These are phyloP conservation scores for Perognathus longimembris DNA, from an alignment of 2,113 vertebrate genomes.

Conservation along the genomic window DNA sequence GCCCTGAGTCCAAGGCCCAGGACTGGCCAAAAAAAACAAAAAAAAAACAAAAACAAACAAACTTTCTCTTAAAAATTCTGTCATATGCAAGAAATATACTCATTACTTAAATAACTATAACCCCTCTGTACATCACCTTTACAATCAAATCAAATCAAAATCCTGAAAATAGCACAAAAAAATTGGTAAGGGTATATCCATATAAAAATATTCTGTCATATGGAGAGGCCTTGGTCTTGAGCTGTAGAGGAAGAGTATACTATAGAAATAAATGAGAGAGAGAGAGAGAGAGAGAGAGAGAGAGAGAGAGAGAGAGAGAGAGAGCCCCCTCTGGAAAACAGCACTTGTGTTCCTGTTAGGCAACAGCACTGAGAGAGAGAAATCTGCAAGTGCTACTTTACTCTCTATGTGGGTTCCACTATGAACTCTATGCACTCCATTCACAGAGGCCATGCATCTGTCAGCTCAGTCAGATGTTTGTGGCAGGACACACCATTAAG, in stretches of 20 bases:
- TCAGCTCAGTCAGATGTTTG: conserved; percentile 6
- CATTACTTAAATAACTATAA: no score
- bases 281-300: neutral
- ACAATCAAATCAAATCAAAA: no score
- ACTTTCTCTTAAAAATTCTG: no score
- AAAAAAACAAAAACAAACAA: no score
- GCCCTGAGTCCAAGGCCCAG: no score
- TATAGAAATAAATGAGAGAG: neutral
- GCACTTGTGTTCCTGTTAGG: neutral
- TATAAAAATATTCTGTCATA: neutral
- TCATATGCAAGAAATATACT: no score
- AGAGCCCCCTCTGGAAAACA: neutral
- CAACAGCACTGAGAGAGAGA: neutral
- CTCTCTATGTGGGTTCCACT: neutral
- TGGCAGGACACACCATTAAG: neutral
- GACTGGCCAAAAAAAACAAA: no score
- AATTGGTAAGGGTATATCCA: no score
- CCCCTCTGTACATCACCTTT: no score
- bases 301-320: no score
- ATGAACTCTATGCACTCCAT: neutral
- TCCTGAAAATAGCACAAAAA: no score
- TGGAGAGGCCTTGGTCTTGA: neutral
- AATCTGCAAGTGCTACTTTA: neutral
- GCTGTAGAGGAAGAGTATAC: neutral
- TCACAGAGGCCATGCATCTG: neutral